A percentile compares a stretch with the other conserved stretches of the same genome.
These are phyloP conservation scores for Lasioglossum morio DNA, from an alignment of 2,888 invertebrate genomes.

Conservation along the genomic window DNA sequence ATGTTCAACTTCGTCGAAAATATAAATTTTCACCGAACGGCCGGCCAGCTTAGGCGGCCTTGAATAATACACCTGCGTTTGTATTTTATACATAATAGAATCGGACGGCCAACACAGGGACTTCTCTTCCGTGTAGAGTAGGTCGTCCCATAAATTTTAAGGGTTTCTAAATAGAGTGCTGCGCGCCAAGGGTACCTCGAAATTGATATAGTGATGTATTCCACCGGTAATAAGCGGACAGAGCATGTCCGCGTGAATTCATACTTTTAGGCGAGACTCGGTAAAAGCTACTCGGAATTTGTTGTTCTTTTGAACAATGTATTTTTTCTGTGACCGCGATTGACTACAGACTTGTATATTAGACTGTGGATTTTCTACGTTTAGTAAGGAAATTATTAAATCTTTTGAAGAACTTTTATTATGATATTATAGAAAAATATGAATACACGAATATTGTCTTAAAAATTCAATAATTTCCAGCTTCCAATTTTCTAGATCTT, in stretches of 20 bases:
- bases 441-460: no score
- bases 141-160: slow-evolving; percentile 14
- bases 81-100: slow-evolving; percentile 28
- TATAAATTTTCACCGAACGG: slow-evolving; percentile 30
- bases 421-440: no score
- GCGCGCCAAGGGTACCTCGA: background rate
- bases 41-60: slow-evolving; percentile 11
- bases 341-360: no score
- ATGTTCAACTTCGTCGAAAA: slow-evolving; percentile 28
- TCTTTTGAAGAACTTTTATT: no score
- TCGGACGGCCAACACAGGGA: background rate
- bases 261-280: background rate
- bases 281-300: background rate
- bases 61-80: slow-evolving; percentile 45
- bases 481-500: no score
- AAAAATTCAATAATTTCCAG: no score
- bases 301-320: background rate
- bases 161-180: slow-evolving; percentile 16
- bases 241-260: background rate
- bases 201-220: slow-evolving; percentile 12
- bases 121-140: slow-evolving; percentile 4
- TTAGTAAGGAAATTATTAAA: no score
- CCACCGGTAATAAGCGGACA: background rate
- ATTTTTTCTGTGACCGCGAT: background rate
- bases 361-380: no score